Conservation (phyloP, 2,113 vertebrate species). For the Brachypodius melanocephalos region DNA sequence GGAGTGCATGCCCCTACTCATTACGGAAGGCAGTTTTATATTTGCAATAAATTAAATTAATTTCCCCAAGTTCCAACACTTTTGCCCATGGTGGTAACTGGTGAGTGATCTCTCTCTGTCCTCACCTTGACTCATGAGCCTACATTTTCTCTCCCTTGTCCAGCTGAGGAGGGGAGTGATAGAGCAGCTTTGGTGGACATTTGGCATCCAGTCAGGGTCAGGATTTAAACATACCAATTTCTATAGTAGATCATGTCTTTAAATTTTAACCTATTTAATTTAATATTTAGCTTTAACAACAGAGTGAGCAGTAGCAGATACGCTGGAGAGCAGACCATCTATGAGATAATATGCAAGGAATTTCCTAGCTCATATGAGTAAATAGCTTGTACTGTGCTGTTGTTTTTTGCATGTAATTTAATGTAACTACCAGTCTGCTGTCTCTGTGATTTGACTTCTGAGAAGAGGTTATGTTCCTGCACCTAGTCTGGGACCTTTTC, state of each 20-base stretch:
- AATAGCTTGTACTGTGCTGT: background rate
- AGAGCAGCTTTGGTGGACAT: background rate
- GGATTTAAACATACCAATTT: background rate
- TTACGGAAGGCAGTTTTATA: accelerated
- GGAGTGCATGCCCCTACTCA: background rate
- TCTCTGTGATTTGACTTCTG: background rate
- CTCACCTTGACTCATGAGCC: background rate
- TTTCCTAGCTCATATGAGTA: background rate
- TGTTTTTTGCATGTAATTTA: background rate
- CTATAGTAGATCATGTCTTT: background rate
- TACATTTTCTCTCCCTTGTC: background rate
- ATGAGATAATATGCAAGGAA: background rate
- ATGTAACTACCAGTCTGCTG: background rate
- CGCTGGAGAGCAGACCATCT: background rate
- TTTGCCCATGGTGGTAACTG: background rate
- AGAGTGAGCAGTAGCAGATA: background rate
- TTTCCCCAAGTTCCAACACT: background rate
- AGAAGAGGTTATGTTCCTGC: background rate
- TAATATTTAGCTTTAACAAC: background rate
- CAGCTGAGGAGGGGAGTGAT: background rate
- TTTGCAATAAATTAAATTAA: background rate
- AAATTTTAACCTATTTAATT: background rate
- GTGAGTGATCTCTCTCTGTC: background rate
- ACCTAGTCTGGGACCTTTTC: background rate
- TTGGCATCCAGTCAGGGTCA: background rate